Evolutionary conservation across 2,888 invertebrate species (phyloP).

Genomic region (Dione vanillae): DNA sequence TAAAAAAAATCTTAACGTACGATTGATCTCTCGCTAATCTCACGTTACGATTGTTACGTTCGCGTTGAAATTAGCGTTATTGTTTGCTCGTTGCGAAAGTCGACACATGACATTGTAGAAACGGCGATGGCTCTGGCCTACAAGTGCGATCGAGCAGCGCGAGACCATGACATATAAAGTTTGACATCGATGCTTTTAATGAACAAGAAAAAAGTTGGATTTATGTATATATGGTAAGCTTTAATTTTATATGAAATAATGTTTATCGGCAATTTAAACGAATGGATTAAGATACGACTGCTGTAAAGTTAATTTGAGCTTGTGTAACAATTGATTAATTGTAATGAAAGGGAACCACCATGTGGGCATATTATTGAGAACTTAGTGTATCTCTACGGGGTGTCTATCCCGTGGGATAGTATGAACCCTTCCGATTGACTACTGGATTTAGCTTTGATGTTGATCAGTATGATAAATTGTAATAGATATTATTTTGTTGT

Average conservation of each 20-base stretch:
- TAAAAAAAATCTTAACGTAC: neutral
- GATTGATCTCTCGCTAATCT: slow-evolving; percentile 37
- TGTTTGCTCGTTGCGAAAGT: slow-evolving; percentile 73
- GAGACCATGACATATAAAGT: slow-evolving; percentile 80
- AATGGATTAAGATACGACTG: slow-evolving; percentile 20
- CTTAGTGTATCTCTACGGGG: slow-evolving; percentile 77
- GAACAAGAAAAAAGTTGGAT: slow-evolving; percentile 40
- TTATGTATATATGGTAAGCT: slow-evolving; percentile 41
- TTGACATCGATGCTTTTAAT: slow-evolving; percentile 63
- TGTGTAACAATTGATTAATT: slow-evolving; percentile 57
- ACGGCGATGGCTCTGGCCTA: slow-evolving; percentile 77
- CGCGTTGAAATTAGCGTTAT: slow-evolving; percentile 56
- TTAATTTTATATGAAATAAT: slow-evolving; percentile 28
- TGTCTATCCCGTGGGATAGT: slow-evolving; percentile 77
- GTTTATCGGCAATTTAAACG: slow-evolving; percentile 5
- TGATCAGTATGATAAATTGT: slow-evolving; percentile 17
- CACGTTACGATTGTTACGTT: slow-evolving; percentile 35
- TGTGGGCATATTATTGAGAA: slow-evolving; percentile 77
- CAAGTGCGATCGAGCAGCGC: slow-evolving; percentile 80
- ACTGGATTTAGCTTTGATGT: slow-evolving; percentile 47
- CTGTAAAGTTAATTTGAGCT: slow-evolving; percentile 37
- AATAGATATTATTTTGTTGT: no score
- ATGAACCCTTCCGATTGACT: slow-evolving; percentile 65
- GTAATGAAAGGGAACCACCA: slow-evolving; percentile 68
- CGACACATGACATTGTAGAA: slow-evolving; percentile 82